These are phyloP conservation scores for Myxocyprinus asiaticus DNA, from an alignment of 2,113 vertebrate species.

Conservation along the genomic window DNA sequence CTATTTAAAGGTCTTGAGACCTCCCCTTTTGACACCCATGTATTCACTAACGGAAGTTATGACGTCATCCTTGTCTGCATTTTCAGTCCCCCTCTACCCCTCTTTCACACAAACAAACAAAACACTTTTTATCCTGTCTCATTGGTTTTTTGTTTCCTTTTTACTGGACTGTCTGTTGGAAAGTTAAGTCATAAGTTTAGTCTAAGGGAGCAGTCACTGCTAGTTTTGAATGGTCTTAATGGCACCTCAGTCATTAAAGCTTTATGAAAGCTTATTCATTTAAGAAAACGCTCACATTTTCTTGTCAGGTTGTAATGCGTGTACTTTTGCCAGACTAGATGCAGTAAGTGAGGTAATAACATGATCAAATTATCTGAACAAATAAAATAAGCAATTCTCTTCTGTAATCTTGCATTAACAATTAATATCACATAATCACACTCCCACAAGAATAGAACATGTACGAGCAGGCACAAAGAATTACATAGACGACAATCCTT, in stretches of 20 bases:
- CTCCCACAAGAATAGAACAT: no score
- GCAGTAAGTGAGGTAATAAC: no score
- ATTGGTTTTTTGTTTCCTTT: background rate
- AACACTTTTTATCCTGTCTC: conserved; percentile 12
- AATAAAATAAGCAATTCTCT: no score
- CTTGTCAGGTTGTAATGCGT: no score
- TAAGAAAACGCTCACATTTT: no score
- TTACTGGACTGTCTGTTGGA: background rate
- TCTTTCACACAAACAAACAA: conserved; percentile 40
- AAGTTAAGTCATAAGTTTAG: conserved; percentile 19
- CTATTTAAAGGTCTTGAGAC: conserved; percentile 62
- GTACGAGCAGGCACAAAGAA: no score
- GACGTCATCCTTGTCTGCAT: conserved; percentile 68
- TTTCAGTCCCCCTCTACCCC: conserved; percentile 57
- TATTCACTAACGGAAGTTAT: conserved; percentile 59
- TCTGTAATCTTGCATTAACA: no score
- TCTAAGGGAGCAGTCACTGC: background rate
- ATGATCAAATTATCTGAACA: no score
- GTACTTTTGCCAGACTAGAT: no score
- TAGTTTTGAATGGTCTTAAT: conserved; percentile 10
- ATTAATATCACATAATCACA: no score
- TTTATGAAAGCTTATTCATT: background rate
- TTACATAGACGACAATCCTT: no score
- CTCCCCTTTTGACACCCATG: conserved; percentile 25
- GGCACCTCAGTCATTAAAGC: conserved; percentile 1